phyloP scores from a whole-genome alignment of 1,140 invertebrate genomes.

The Saccostrea glomerata region DNA sequence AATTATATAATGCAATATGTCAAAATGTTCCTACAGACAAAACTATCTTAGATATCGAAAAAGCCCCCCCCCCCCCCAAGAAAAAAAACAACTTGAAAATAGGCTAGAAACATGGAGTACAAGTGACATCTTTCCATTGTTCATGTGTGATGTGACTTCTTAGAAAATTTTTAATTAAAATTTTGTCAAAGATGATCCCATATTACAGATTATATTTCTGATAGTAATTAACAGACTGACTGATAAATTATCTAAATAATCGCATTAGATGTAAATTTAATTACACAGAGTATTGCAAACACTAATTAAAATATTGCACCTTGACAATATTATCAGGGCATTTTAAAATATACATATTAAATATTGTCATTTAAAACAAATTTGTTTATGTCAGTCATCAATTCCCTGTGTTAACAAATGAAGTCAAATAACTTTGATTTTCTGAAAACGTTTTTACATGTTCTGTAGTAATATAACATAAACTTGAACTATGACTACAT shows the following conservation, averaged over 20 bases:
- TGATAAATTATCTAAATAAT: background rate
- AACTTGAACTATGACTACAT: no score
- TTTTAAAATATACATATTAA: background rate
- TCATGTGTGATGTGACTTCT: background rate
- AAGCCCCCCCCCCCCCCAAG: no score
- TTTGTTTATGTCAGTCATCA: no score
- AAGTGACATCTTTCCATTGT: background rate
- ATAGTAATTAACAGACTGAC: background rate
- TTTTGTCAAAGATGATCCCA: background rate
- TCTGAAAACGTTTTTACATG: background rate
- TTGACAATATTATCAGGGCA: background rate
- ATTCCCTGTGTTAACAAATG: no score
- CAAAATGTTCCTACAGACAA: no score
- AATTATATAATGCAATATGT: no score
- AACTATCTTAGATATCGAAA: no score
- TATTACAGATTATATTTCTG: background rate
- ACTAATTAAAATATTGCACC: background rate
- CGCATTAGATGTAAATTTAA: slow-evolving; percentile 7
- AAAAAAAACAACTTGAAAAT: no score
- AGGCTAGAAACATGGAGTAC: no score
- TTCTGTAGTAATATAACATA: background rate
- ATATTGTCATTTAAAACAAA: no score
- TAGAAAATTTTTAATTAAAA: background rate
- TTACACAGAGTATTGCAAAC: background rate
- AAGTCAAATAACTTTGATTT: no score